A percentile compares a stretch with the other conserved stretches of the same genome.
Evolutionary conservation across 2,797 vertebrate species (phyloP).

Genomic region (Myotis daubentonii): DNA sequence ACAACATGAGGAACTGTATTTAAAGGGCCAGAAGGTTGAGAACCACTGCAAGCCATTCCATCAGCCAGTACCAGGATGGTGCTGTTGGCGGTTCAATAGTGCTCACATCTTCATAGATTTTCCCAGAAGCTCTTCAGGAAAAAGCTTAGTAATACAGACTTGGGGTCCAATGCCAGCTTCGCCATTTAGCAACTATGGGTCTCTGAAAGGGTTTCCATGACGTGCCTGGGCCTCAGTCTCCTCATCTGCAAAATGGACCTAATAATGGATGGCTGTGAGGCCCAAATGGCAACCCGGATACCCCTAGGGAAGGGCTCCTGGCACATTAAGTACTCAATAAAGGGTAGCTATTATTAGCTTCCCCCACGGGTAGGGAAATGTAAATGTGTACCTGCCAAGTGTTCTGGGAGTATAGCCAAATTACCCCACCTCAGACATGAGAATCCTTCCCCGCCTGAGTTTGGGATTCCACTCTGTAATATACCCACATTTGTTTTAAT

Average conservation of each 20-base stretch:
- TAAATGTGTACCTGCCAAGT: slow-evolving; percentile 56
- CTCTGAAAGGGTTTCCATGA: not conserved
- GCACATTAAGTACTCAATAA: not conserved
- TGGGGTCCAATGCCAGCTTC: not conserved
- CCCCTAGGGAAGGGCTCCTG: not conserved
- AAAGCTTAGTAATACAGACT: not conserved
- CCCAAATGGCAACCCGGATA: not conserved
- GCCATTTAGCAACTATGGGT: not conserved
- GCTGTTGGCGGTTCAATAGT: not conserved
- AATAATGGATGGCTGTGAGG: not conserved
- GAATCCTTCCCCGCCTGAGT: slow-evolving; percentile 50
- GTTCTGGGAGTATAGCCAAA: slow-evolving; percentile 57
- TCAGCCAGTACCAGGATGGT: not conserved
- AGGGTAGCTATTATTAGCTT: slow-evolving; percentile 49
- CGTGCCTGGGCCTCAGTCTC: not conserved
- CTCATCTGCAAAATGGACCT: slow-evolving; percentile 6
- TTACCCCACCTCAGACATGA: slow-evolving; percentile 46
- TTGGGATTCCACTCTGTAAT: slow-evolving; percentile 44
- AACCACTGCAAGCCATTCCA: too few relatives aligned
- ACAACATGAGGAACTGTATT: too few relatives aligned
- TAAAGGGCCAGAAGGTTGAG: too few relatives aligned
- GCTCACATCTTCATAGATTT: not conserved
- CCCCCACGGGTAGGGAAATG: slow-evolving; percentile 24
- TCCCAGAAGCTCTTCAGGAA: not conserved
- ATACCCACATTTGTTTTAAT: slow-evolving; percentile 57